Conservation (phyloP, 2,113 vertebrate species). For the Coturnix japonica region DNA sequence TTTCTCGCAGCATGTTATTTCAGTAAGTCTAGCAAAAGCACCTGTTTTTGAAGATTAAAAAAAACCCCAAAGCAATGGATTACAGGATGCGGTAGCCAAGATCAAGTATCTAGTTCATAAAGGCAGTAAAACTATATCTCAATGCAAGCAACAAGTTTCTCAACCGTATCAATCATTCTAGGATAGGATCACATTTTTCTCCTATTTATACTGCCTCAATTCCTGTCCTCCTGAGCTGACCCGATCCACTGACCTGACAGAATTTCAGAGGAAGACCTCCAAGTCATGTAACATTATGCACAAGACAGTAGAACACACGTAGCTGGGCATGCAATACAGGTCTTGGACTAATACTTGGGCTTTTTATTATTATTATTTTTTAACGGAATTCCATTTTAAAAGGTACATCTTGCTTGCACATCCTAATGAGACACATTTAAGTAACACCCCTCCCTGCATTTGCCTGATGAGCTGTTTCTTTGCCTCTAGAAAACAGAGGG, state of each 20-base stretch:
- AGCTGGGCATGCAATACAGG: background rate
- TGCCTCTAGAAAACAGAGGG: background rate
- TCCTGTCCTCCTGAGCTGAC: background rate
- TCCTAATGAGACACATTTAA: background rate
- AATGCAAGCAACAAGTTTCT: background rate
- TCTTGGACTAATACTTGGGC: background rate
- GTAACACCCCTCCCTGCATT: background rate
- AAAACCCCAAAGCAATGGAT: fast-evolving
- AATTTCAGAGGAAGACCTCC: background rate
- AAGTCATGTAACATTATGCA: background rate
- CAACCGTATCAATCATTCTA: background rate
- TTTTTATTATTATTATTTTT: background rate
- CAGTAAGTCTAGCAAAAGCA: background rate
- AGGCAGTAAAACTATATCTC: background rate
- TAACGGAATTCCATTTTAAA: background rate
- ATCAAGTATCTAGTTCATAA: background rate
- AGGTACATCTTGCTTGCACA: background rate
- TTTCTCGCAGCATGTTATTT: background rate
- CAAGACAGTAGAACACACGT: background rate
- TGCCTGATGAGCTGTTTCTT: background rate
- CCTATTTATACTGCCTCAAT: background rate
- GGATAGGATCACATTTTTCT: background rate
- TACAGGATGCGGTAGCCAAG: background rate
- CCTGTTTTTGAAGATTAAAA: background rate
- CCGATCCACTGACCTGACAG: fast-evolving